phyloP scores from a whole-genome alignment of 2,888 invertebrate genomes.

The Peribatodes rhomboidaria region DNA sequence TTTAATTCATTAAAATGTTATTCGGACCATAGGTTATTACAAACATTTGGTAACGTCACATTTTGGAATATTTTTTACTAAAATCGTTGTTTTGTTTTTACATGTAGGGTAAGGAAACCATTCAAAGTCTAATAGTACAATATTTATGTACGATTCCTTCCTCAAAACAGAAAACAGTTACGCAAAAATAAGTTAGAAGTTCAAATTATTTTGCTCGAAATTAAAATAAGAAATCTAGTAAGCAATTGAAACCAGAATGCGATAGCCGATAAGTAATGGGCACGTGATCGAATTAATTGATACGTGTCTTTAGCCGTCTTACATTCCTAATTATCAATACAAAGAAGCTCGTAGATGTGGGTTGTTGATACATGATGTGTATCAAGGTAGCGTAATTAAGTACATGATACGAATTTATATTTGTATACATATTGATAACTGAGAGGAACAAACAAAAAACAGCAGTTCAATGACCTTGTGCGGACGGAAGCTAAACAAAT shows the following conservation, averaged over 20 bases:
- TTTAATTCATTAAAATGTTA: no score
- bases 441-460: constrained; percentile 30
- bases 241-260: not conserved
- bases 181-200: not conserved
- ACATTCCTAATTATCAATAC: not conserved
- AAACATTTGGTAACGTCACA: no score
- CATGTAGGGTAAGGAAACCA: no score
- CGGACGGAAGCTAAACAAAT: constrained; percentile 26
- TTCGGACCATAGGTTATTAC: no score
- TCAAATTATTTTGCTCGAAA: no score
- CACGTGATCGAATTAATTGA: constrained; percentile 19
- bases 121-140: not conserved
- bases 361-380: constrained; percentile 7
- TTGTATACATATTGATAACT: constrained; percentile 25
- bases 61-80: no score
- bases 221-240: not conserved
- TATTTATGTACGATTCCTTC: not conserved
- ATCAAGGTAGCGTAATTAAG: constrained; percentile 17
- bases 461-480: constrained; percentile 37
- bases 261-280: not conserved
- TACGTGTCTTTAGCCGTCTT: not conserved
- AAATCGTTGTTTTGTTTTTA: no score
- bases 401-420: no score
- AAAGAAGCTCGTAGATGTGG: constrained; percentile 10
- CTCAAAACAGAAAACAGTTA: not conserved